Evolutionary conservation across 2,797 vertebrate genomes (phyloP).

Genomic region (Lepus oiostolus): DNA sequence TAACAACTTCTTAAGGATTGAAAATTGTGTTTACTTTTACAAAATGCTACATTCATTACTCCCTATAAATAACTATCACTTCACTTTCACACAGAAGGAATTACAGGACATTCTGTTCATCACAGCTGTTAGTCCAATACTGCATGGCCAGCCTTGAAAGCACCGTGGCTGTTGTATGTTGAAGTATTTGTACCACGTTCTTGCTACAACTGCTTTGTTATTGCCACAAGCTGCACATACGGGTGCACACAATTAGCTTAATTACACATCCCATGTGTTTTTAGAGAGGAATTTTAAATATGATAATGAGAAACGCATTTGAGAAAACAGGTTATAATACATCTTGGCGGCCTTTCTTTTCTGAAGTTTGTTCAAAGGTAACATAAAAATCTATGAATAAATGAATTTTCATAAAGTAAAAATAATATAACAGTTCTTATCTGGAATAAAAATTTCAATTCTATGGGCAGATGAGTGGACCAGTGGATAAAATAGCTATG

Average conservation of each 20-base stretch:
- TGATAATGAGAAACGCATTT: slow-evolving; percentile 22
- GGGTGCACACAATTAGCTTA: not conserved
- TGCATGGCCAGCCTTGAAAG: not conserved
- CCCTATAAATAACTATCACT: slow-evolving; percentile 38
- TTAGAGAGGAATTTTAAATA: slow-evolving; percentile 12
- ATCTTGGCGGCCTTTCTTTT: not conserved
- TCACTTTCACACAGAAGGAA: not conserved
- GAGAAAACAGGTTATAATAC: slow-evolving; percentile 21
- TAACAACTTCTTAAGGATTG: not conserved
- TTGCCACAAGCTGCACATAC: not conserved
- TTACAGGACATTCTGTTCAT: not conserved
- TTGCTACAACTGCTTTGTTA: not conserved
- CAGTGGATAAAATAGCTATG: no score
- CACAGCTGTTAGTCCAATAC: not conserved
- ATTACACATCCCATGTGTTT: not conserved
- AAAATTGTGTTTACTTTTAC: slow-evolving; percentile 40
- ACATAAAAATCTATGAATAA: slow-evolving; percentile 10
- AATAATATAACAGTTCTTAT: not conserved
- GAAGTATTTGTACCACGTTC: not conserved
- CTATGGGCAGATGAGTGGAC: no score
- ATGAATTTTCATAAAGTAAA: slow-evolving; percentile 20
- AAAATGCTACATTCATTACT: slow-evolving; percentile 40
- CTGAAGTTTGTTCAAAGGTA: slow-evolving; percentile 20
- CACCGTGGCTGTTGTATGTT: rapidly evolving
- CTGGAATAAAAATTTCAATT: not conserved